These are phyloP conservation scores for Zelostemma sp. DNA, from an alignment of 1,140 invertebrate genomes.

Conservation along the genomic window DNA sequence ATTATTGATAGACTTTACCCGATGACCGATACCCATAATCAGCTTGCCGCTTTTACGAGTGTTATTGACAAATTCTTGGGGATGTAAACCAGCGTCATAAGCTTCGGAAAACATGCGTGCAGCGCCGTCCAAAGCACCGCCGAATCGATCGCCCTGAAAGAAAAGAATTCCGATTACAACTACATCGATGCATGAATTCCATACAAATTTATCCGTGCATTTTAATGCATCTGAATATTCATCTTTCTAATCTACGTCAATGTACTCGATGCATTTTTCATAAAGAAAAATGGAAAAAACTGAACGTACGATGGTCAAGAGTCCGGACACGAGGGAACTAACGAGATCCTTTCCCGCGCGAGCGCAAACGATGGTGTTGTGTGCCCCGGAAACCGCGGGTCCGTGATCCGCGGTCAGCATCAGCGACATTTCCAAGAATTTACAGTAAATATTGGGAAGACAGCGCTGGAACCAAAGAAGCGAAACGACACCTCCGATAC, in stretches of 20 bases:
- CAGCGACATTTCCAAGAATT: slow-evolving; percentile 99
- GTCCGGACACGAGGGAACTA: slow-evolving; percentile 94
- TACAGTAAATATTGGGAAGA: slow-evolving; percentile 92
- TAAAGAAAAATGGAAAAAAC: slow-evolving; percentile 10
- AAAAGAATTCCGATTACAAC: too few species aligned
- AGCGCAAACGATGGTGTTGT: slow-evolving; percentile 99
- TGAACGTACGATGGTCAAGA: slow-evolving; percentile 94
- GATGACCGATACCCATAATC: slow-evolving; percentile 99
- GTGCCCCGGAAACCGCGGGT: slow-evolving; percentile 98
- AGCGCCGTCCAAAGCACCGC: slow-evolving; percentile 96
- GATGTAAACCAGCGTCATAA: slow-evolving; percentile 92
- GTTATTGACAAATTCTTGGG: slow-evolving; percentile 98
- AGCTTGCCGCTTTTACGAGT: slow-evolving; percentile 97
- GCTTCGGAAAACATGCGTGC: slow-evolving; percentile 97
- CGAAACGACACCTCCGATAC: slow-evolving; percentile 97
- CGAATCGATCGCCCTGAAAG: slow-evolving; percentile 94
- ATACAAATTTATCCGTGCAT: too few species aligned
- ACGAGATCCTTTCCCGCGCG: slow-evolving; percentile 99
- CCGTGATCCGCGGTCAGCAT: slow-evolving; percentile 99
- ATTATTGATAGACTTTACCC: slow-evolving; percentile 99
- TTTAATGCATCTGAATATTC: too few species aligned
- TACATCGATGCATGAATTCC: too few species aligned
- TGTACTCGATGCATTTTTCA: too few species aligned
- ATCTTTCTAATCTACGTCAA: too few species aligned
- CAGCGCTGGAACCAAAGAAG: slow-evolving; percentile 98